These are phyloP conservation scores for Stenolophus ochropezus DNA, from an alignment of 2,888 invertebrate species.

Conservation along the genomic window DNA sequence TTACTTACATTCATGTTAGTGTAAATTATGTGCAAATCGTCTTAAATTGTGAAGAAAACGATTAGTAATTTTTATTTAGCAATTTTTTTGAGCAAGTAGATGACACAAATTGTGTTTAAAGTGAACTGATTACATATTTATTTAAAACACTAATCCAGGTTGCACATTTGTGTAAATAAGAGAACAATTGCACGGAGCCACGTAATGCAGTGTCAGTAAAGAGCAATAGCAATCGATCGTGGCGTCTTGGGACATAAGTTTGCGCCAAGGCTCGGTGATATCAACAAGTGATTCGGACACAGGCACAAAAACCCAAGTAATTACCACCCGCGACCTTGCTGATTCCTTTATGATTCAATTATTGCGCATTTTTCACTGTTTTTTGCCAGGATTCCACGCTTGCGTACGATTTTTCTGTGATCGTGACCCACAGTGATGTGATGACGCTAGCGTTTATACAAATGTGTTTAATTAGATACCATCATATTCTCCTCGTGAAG, in stretches of 20 bases:
- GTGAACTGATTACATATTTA: too few species aligned
- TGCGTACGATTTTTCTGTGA: constrained; percentile 46
- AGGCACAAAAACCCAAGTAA: constrained; percentile 20
- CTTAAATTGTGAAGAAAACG: too few species aligned
- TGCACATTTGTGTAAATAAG: too few species aligned
- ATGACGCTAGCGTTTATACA: constrained; percentile 52
- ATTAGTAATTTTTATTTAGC: too few species aligned
- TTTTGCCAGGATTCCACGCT: constrained; percentile 41
- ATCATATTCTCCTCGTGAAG: constrained; percentile 44
- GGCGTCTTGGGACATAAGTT: constrained; percentile 5
- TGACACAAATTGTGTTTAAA: too few species aligned
- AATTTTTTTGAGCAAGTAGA: too few species aligned
- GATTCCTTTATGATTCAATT: constrained; percentile 56
- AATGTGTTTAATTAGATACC: constrained; percentile 49
- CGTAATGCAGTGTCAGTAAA: too few species aligned
- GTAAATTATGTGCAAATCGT: too few species aligned
- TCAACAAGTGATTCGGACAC: constrained; percentile 53
- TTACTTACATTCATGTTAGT: too few species aligned
- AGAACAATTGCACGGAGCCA: too few species aligned
- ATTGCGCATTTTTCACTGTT: constrained; percentile 54
- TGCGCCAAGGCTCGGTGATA: constrained; percentile 49
- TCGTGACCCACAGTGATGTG: constrained; percentile 43
- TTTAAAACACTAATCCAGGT: too few species aligned
- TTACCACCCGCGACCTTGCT: constrained; percentile 47
- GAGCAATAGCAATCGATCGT: not conserved